Base-by-base conservation (phyloP, 2,797 vertebrate genomes). In the Sebastiscus albofasciatus region DNA sequence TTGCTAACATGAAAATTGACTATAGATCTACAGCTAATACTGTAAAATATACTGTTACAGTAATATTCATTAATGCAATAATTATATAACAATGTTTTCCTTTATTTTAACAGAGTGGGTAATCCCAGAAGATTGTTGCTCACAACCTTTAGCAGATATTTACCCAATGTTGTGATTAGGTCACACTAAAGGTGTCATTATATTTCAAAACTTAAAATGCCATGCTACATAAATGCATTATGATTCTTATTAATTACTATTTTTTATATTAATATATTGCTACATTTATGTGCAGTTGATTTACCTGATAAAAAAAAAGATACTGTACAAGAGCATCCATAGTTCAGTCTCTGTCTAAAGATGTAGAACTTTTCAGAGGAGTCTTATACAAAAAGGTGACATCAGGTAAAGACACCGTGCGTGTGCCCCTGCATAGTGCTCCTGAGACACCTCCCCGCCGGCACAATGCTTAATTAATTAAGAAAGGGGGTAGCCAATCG, bases 381-480 rank as follows among this genome's bases (percentile, higher is more conserved):
- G 26, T 55, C 26, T 56, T 2, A 29, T 13, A 76, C n/a, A 75
- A 59, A 72, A 78, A 64, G 77, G 49, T 67, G 67, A 85, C 76
- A 75, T 77, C 67, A 83, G 75, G 79, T 88, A 68, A 87, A 46
- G 42, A 76, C 64, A 74, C 27, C 29, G 34, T 78, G 33, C 20
- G 5, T 68, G 75, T 46, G 60, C 54, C 39, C 86, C 36, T 80
- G 14, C 42, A 55, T 4, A 22, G 66, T 46, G 3, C 87, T 83
- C 70, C 60, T 75, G 83, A 89, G 87, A 86, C 64, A 24, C 33
- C 72, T 62, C 71, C 87, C 70, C 69, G 54, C 60, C 14, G 56
- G 87, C 83, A 87, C 79, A 72, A 18, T 73, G 84, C 90, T 94
- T 94, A 93, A 95, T 96, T 96, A 95, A 96, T 96, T 96, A 96